phyloP scores from a whole-genome alignment of 2,888 invertebrate genomes.

The Podotricha telesiphe region DNA sequence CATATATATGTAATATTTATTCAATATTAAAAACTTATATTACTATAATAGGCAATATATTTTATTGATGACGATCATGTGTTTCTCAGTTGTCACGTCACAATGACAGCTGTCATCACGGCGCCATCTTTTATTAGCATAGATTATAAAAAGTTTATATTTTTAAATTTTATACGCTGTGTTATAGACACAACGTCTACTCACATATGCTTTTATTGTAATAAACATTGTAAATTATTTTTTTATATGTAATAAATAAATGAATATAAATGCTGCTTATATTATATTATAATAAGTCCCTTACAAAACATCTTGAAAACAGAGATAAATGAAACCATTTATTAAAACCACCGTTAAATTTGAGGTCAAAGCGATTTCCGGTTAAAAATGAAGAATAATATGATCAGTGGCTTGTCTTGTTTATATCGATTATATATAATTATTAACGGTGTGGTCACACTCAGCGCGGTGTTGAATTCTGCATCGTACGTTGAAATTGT shows the following conservation, averaged over 20 bases:
- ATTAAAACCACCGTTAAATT: slow-evolving; percentile 2
- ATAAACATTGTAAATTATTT: too few species aligned
- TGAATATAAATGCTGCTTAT: too few species aligned
- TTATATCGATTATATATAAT: not conserved
- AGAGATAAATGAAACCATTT: too few species aligned
- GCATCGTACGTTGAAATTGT: not conserved
- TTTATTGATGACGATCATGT: slow-evolving; percentile 30
- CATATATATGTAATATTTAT: not conserved
- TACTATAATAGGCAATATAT: slow-evolving; percentile 22
- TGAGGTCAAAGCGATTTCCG: slow-evolving; percentile 5
- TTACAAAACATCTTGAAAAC: too few species aligned
- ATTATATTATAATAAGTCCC: too few species aligned
- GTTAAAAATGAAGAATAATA: not conserved
- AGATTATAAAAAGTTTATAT: slow-evolving; percentile 7
- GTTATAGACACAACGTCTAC: too few species aligned
- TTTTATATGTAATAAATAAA: too few species aligned
- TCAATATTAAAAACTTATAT: not conserved
- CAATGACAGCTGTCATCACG: slow-evolving; percentile 54
- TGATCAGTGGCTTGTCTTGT: not conserved
- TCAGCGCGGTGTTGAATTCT: not conserved
- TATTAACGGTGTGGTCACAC: not conserved
- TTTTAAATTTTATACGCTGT: not conserved
- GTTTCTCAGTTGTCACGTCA: slow-evolving; percentile 37
- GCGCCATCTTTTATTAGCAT: slow-evolving; percentile 42
- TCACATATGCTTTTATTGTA: too few species aligned